Percentiles rank a stretch among this genome's conserved stretches.
Evolutionary conservation across 2,113 vertebrate genomes (phyloP).

Genomic region (Pundamilia nyererei): DNA sequence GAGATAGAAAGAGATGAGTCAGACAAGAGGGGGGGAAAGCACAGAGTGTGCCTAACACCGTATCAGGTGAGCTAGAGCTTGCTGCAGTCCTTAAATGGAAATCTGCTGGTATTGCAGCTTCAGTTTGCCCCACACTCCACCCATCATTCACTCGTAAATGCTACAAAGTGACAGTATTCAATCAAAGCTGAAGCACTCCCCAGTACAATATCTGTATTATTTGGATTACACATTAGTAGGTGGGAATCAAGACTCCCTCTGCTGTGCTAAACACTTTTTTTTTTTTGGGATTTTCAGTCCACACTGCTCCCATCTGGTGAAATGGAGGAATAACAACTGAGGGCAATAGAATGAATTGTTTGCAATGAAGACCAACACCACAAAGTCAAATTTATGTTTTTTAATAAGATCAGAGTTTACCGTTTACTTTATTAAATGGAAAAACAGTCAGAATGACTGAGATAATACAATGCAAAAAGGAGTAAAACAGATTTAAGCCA

Average conservation of each 20-base stretch:
- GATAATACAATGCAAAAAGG: neutral
- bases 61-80: neutral
- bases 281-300: neutral
- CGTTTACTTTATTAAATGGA: constrained; percentile 39
- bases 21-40: constrained; percentile 11
- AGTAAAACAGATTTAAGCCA: neutral
- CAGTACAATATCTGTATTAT: neutral
- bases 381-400: neutral
- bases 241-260: neutral
- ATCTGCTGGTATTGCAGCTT: constrained; percentile 1
- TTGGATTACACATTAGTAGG: neutral
- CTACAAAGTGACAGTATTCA: neutral
- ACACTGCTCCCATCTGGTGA: constrained; percentile 38
- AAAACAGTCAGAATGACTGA: neutral
- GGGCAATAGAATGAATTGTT: neutral
- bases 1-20: constrained; percentile 63
- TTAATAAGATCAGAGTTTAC: neutral
- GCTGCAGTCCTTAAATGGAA: constrained; percentile 1
- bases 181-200: neutral
- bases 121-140: neutral
- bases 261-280: neutral
- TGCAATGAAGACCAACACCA: neutral
- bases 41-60: neutral
- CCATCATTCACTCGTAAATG: neutral
- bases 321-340: constrained; percentile 1